These are phyloP conservation scores for Volucella bombylans DNA, from an alignment of 2,888 invertebrate genomes.

Conservation along the genomic window DNA sequence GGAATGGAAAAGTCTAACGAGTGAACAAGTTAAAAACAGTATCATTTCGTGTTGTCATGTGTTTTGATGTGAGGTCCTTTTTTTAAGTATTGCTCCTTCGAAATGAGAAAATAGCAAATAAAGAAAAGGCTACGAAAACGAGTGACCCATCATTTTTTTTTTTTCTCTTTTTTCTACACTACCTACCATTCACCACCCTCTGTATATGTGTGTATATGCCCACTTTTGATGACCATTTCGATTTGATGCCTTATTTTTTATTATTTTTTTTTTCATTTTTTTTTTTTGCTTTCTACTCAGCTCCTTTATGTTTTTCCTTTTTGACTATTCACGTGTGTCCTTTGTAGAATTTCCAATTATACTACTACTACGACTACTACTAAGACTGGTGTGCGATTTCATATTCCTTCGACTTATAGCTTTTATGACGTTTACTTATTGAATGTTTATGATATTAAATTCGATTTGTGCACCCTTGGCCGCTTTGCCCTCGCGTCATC, in stretches of 20 bases:
- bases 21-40: constrained; percentile 37
- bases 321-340: constrained; percentile 77
- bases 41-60: constrained; percentile 49
- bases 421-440: constrained; percentile 79
- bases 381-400: constrained; percentile 58
- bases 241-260: constrained; percentile 52
- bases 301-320: constrained; percentile 34
- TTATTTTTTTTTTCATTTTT: constrained; percentile 23
- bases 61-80: constrained; percentile 54
- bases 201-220: not conserved
- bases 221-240: constrained; percentile 70
- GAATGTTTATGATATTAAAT: constrained; percentile 83
- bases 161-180: not conserved
- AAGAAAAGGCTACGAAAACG: constrained; percentile 34
- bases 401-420: constrained; percentile 73
- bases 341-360: constrained; percentile 78
- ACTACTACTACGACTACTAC: constrained; percentile 1
- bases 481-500: not conserved
- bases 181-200: not conserved
- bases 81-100: constrained; percentile 33
- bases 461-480: constrained; percentile 78
- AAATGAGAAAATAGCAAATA: constrained; percentile 33
- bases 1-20: too few species aligned
- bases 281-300: constrained; percentile 17
- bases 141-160: constrained; percentile 53